These are phyloP conservation scores for Hestina assimilis DNA, from an alignment of 1,140 invertebrate species.

Conservation along the genomic window DNA sequence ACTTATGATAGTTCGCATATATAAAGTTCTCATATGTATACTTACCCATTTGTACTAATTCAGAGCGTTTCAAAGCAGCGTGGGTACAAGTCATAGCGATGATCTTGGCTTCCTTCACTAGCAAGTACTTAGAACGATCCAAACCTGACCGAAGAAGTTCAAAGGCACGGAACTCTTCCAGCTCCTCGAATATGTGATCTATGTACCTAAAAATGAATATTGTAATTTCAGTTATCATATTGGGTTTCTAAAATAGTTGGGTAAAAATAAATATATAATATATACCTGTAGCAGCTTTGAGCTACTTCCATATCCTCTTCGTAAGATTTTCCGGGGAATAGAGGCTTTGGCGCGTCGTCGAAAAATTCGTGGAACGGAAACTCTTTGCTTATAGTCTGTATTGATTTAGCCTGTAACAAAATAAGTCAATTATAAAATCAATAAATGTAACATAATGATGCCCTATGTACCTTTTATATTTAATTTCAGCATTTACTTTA, in stretches of 20 bases:
- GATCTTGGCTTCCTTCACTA: slow-evolving; percentile 99
- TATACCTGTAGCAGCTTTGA: slow-evolving; percentile 91
- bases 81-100: slow-evolving; percentile 99
- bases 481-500: too few relatives aligned
- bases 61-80: slow-evolving; percentile 97
- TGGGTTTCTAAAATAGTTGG: background rate
- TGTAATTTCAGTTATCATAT: background rate
- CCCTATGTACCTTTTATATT: background rate
- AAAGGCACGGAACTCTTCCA: slow-evolving; percentile 99
- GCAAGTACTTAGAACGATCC: slow-evolving; percentile 96
- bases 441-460: background rate
- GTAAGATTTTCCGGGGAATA: slow-evolving; percentile 90
- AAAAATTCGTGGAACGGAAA: slow-evolving; percentile 98
- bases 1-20: too few relatives aligned
- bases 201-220: slow-evolving; percentile 84
- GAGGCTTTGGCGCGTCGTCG: slow-evolving; percentile 93
- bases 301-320: slow-evolving; percentile 95
- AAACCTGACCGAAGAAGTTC: slow-evolving; percentile 96
- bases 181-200: slow-evolving; percentile 95
- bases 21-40: background rate
- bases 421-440: slow-evolving; percentile 17
- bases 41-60: slow-evolving; percentile 94
- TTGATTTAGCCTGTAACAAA: slow-evolving; percentile 44
- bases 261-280: background rate
- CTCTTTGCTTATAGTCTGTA: slow-evolving; percentile 81